phyloP scores from a whole-genome alignment of 2,797 vertebrate genomes.

The Malurus leucopterus region DNA sequence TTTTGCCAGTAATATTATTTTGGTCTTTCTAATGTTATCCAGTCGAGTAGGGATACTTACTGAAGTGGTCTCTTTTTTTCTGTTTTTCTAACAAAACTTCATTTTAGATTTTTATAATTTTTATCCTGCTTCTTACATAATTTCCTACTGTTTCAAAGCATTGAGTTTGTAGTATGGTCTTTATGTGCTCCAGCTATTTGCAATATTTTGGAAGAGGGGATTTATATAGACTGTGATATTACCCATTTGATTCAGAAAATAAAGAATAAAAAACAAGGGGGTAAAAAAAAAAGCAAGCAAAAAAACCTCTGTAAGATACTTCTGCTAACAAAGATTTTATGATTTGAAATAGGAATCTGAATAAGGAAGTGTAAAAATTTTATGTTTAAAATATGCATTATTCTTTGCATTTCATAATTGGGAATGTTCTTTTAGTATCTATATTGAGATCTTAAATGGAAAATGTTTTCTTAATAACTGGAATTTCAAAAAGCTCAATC shows the following conservation, averaged over 20 bases:
- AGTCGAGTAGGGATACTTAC: background rate
- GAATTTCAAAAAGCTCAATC: rapidly evolving
- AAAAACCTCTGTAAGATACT: background rate
- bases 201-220: background rate
- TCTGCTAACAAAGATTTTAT: background rate
- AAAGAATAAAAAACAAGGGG: background rate
- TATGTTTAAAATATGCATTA: background rate
- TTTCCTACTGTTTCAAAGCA: background rate
- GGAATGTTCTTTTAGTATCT: background rate
- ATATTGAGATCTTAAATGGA: background rate
- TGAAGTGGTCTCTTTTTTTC: background rate
- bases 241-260: background rate
- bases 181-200: background rate
- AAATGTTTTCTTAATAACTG: background rate
- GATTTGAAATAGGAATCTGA: background rate
- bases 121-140: background rate
- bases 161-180: background rate
- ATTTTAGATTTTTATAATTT: background rate
- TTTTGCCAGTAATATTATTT: background rate
- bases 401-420: background rate
- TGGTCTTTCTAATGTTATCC: background rate
- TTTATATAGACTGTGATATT: background rate
- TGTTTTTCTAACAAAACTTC: background rate
- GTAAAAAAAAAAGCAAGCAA: rapidly evolving
- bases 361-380: background rate